Evolutionary conservation across 2,888 invertebrate species (phyloP), one percentile per base, ranked within the genome.

Genomic region (Nipponacmea schrenckii): DNA sequence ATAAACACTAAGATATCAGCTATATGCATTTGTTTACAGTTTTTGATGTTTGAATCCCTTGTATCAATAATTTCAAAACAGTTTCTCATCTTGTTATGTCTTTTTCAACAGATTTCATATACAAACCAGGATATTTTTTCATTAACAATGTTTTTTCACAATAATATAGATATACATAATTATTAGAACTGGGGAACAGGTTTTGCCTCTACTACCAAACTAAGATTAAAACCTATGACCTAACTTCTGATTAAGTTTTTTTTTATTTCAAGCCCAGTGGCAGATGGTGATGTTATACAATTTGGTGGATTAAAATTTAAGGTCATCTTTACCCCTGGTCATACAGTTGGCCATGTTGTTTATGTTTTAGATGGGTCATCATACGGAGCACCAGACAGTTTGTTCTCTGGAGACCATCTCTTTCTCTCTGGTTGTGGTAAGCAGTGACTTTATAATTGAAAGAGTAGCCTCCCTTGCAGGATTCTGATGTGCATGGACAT

Each of bases 321-420:
- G 0, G 84, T 80, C 0, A 71, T 80, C 24, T 79, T 80, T 62
- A 86, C 87, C 8, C 85, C 87, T 2, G 88, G 88, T 27, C 88
- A 88, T 74, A 88, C 88, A 0, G 79, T 81, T 2, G 88, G 87
- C n/a, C 88, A 88, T 73, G 79, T 84, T 24, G 82, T 85, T 12
- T 88, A 84, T 72, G 31, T 84, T 1, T 79, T 88, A 20, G 84
- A 85, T 63, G 87, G 87, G 12, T 70, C 74, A 2, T 78, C 80
- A 0, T 84, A 84, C 67, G 81, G 81, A 7, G 83, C 81, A 14
- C 83, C 85, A 7, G 83, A 84, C 63, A 82, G 79, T 64, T 70
- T 87, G 14, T 88, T 88, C 75, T 85, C 86, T n/a, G 88, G 88
- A 12, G 88, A 88, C 70, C 84, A 83, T 70, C 75, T 88, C 15